Conservation (phyloP, 2,888 invertebrate species). For the Colletes collaris region DNA sequence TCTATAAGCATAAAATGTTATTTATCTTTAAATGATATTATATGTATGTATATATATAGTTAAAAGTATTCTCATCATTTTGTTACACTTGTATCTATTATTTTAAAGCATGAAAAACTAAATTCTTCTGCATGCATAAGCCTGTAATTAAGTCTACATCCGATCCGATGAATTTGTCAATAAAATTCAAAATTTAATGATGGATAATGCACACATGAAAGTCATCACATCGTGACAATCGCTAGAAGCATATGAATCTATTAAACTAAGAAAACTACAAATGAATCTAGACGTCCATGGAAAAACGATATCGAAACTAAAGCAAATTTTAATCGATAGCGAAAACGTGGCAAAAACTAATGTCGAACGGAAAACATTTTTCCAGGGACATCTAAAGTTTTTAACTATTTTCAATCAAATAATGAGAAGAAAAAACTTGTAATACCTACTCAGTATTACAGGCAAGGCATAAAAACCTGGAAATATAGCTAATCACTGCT, state of each 20-base stretch:
- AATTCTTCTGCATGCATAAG: constrained; percentile 8
- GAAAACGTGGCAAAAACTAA: not conserved
- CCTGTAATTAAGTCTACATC: not conserved
- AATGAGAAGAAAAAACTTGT: constrained; percentile 34
- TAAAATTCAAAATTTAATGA: not conserved
- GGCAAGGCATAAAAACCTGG: constrained; percentile 76
- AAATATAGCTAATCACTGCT: constrained; percentile 72
- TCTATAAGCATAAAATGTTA: constrained; percentile 7
- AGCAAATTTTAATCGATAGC: not conserved
- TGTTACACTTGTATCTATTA: not conserved
- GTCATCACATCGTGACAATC: constrained; percentile 1
- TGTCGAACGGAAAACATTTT: constrained; percentile 6
- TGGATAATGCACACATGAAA: not conserved
- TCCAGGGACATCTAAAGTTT: constrained; percentile 26
- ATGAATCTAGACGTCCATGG: constrained; percentile 24
- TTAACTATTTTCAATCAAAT: constrained; percentile 23
- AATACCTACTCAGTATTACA: constrained; percentile 75
- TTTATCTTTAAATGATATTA: not conserved
- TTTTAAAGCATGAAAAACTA: constrained; percentile 3
- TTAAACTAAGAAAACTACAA: constrained; percentile 28
- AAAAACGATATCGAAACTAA: constrained; percentile 11
- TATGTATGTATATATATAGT: not conserved
- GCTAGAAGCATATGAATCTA: constrained; percentile 22
- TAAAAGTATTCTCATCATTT: no score
- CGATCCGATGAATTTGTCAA: not conserved